Conservation (phyloP, 2,797 vertebrate genomes). For the Staurois parvus region DNA sequence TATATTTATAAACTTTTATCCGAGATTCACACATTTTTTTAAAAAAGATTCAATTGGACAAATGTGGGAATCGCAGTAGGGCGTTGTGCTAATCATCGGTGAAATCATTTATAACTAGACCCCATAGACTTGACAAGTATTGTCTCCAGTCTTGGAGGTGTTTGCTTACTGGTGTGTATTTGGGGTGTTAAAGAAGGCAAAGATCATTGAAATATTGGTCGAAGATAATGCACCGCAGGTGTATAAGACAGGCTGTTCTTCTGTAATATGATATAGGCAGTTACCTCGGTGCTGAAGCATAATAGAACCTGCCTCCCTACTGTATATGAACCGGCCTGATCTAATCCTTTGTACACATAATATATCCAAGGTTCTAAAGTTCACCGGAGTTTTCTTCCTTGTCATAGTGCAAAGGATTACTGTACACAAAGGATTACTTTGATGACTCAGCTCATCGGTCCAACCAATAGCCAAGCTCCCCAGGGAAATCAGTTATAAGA, state of each 20-base stretch:
- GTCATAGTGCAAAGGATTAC: not conserved
- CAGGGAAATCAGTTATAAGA: not conserved
- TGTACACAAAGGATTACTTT: not conserved
- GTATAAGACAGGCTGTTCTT: not conserved
- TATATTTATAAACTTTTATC: no score
- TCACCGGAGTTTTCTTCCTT: conserved; percentile 1
- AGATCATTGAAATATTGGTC: not conserved
- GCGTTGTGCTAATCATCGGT: no score
- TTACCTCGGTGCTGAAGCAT: conserved; percentile 2
- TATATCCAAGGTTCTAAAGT: conserved; percentile 15
- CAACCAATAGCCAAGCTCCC: not conserved
- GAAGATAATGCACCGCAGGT: not conserved
- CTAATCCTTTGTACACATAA: conserved; percentile 14
- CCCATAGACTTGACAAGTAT: no score
- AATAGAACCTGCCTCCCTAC: not conserved
- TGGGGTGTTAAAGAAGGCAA: not conserved
- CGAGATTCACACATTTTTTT: no score
- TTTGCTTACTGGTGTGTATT: not conserved
- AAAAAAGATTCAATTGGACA: no score
- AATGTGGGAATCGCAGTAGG: no score
- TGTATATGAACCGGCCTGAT: not conserved
- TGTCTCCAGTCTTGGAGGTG: no score
- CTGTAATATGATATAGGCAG: not conserved
- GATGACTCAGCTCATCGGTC: not conserved
- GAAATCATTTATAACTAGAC: no score